Conservation (phyloP, 2,888 invertebrate genomes). For the Cataglyphis rosenhaueri region DNA sequence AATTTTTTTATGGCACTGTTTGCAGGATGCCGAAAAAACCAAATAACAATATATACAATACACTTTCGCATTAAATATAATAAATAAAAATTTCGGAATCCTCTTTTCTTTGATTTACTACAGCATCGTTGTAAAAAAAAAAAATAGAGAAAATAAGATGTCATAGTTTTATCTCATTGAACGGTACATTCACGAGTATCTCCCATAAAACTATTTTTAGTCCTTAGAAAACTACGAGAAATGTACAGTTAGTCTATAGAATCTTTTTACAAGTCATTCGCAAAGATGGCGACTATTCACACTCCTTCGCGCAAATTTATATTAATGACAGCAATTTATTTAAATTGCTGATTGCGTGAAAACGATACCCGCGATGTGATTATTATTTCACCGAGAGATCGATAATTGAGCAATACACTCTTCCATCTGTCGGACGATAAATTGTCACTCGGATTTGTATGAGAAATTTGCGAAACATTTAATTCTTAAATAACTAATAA, state of each 20-base stretch:
- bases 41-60: neutral
- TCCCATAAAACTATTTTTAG: neutral
- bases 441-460: slow-evolving; percentile 65
- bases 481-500: slow-evolving; percentile 68
- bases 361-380: neutral
- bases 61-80: neutral
- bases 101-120: neutral
- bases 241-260: neutral
- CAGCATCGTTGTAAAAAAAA: neutral
- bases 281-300: neutral
- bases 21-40: neutral
- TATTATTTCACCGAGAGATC: slow-evolving; percentile 19
- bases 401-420: slow-evolving; percentile 18
- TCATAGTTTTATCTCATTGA: neutral
- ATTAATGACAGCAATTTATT: neutral
- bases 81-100: neutral
- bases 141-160: neutral
- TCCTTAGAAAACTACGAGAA: neutral
- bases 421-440: slow-evolving; percentile 26
- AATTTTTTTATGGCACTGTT: neutral
- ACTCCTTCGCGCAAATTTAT: neutral
- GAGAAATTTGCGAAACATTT: slow-evolving; percentile 64
- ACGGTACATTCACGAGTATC: neutral
- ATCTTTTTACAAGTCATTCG: neutral
- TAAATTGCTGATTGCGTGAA: slow-evolving; percentile 5